Percentiles rank a stretch among this genome's conserved stretches.
Evolutionary conservation across 1,140 invertebrate species (phyloP).

Genomic region (Drosophila pseudoananassae): DNA sequence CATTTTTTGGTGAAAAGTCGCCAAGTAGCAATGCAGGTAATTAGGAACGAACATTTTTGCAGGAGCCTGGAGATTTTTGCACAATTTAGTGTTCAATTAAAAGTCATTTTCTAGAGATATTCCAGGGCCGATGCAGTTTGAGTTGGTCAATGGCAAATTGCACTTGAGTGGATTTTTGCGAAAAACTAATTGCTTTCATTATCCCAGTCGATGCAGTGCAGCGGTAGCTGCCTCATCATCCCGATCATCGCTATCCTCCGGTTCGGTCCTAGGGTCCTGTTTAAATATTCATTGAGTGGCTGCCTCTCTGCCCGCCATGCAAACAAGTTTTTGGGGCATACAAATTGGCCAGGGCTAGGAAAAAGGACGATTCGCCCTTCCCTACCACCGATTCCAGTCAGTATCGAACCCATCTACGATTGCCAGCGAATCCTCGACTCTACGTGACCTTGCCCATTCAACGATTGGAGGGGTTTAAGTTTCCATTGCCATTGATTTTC

Average conservation of each 20-base stretch:
- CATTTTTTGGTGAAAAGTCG: constrained; percentile 27
- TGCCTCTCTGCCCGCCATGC: constrained; percentile 28
- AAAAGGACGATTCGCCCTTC: not conserved
- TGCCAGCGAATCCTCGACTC: constrained; percentile 10
- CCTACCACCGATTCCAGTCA: constrained; percentile 2
- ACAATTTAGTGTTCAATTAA: constrained; percentile 75
- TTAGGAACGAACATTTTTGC: constrained; percentile 49
- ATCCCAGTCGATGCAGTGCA: constrained; percentile 42
- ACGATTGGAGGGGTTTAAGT: constrained; percentile 58
- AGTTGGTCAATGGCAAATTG: constrained; percentile 62
- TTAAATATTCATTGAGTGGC: constrained; percentile 75
- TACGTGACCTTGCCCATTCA: constrained; percentile 70
- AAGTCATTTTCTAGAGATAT: constrained; percentile 44
- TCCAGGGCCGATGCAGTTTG: constrained; percentile 43
- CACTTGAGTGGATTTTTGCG: constrained; percentile 56
- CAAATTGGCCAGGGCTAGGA: constrained; percentile 60
- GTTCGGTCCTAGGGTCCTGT: constrained; percentile 29
- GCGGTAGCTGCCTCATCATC: constrained; percentile 14
- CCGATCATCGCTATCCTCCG: constrained; percentile 14
- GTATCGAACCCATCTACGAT: not conserved
- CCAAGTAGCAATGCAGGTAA: constrained; percentile 35
- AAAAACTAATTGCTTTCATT: constrained; percentile 80
- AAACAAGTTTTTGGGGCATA: constrained; percentile 72
- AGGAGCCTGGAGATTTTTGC: constrained; percentile 38
- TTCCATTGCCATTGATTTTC: constrained; percentile 66